These are phyloP conservation scores for Epinephelus fuscoguttatus DNA, from an alignment of 2,113 vertebrate species.

Conservation along the genomic window DNA sequence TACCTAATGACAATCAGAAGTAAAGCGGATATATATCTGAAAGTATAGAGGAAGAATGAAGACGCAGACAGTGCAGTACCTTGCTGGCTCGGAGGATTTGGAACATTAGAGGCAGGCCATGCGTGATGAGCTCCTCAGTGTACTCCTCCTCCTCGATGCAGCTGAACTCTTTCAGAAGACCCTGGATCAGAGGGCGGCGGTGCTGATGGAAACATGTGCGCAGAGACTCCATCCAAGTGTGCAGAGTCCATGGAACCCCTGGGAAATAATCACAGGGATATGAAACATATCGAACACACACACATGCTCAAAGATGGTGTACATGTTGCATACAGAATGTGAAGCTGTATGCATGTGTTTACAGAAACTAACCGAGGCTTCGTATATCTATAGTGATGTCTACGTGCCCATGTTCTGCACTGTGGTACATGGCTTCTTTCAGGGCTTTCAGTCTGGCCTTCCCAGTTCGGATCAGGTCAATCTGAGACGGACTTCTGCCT, in stretches of 20 bases:
- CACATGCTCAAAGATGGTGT: neutral
- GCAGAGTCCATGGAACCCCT: slow-evolving; percentile 97
- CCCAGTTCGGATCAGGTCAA: slow-evolving; percentile 90
- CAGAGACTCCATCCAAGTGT: slow-evolving; percentile 96
- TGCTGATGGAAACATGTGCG: slow-evolving; percentile 94
- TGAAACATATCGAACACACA: neutral
- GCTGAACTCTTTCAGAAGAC: slow-evolving; percentile 96
- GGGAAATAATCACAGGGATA: neutral
- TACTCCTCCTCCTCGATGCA: slow-evolving; percentile 97
- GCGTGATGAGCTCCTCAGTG: slow-evolving; percentile 93
- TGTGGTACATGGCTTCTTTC: slow-evolving; percentile 98
- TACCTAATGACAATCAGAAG: neutral
- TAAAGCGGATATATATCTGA: neutral
- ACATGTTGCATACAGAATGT: neutral
- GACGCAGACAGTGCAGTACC: slow-evolving; percentile 76
- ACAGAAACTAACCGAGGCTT: slow-evolving; percentile 89
- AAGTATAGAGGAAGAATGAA: neutral
- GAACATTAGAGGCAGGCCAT: slow-evolving; percentile 96
- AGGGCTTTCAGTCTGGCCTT: slow-evolving; percentile 96
- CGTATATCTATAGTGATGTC: slow-evolving; percentile 97
- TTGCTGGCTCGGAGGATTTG: slow-evolving; percentile 97
- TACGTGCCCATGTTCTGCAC: slow-evolving; percentile 94
- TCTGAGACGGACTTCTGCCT: slow-evolving; percentile 86
- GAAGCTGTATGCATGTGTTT: neutral
- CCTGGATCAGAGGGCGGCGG: slow-evolving; percentile 94